Evolutionary conservation across 2,888 invertebrate species (phyloP).

Genomic region (Cheilosia impressa): DNA sequence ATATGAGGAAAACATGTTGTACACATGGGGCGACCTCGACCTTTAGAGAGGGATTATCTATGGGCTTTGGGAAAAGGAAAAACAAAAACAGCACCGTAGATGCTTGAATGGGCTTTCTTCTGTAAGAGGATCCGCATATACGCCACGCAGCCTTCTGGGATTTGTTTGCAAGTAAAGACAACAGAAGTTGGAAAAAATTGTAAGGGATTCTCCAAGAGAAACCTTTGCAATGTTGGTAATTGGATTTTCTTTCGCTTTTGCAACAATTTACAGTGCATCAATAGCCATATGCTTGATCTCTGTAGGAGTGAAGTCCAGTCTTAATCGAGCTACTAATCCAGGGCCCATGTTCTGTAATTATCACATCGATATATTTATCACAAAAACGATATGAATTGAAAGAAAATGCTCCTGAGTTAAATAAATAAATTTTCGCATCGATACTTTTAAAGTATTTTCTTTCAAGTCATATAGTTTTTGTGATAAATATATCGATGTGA

Average conservation of each 20-base stretch:
- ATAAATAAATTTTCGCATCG: no score
- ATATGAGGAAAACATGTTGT: constrained; percentile 13
- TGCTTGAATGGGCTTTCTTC: constrained; percentile 5
- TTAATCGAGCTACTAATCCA: no score
- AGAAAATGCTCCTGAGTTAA: no score
- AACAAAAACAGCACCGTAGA: neutral
- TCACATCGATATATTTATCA: no score
- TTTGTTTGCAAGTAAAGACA: constrained; percentile 7
- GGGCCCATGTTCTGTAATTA: no score
- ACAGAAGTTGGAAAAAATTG: neutral
- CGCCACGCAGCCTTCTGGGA: neutral
- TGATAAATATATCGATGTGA: no score
- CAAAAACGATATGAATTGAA: no score
- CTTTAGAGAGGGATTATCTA: constrained; percentile 27
- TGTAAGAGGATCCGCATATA: constrained; percentile 14
- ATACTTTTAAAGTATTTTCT: no score
- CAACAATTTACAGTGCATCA: neutral
- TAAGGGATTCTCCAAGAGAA: constrained; percentile 1
- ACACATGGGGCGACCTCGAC: constrained; percentile 41
- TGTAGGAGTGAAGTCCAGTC: no score
- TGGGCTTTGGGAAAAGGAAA: neutral
- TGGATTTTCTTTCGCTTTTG: constrained; percentile 25
- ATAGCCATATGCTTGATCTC: neutral
- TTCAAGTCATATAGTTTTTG: no score
- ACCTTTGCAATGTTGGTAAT: constrained; percentile 27